Base-by-base conservation (phyloP, 1,140 invertebrate species). In the Carcinoscorpius rotundicauda region DNA sequence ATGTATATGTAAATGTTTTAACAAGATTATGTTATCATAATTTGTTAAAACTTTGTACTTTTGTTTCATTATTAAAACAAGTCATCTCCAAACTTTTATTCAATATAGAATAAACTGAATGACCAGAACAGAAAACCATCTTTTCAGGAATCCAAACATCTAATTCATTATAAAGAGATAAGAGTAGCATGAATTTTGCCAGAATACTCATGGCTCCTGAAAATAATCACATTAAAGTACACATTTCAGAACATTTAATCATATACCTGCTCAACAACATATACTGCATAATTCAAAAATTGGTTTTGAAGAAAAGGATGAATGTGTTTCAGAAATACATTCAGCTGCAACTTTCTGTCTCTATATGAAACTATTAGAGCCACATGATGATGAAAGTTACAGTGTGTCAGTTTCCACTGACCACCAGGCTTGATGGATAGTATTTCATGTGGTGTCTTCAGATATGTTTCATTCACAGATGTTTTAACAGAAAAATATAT, bases 351-450 rank as follows among this genome's bases (percentile, higher is more conserved):
- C 67, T 85, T 78, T 60, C 95, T 81, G 72, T 95, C 87, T 66
- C 94, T 80, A 74, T 93, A 97, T 4, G 92, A 91, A 53, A 97
- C 81, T 66, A 97, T 85, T 29, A 97, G 84, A 10, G 92, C 91
- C 5, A 92, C 86, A 74, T 86, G 85, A 71, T 87, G 87, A 29
- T 83, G 76, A 4, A 91, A 80, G 63, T 81, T 80, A 76, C 93
- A 96, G 48, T 85, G 75, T 9, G 78, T 75, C 3, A 91, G 92
- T 60, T 78, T 78, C 82, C 83, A 91, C 66, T 82, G 80, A 3
- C 90, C 90, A 5, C 92, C 93, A 58, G 62, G 62, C 52, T 53
- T 52, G 55, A 65, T 66, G 10, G 63, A 58, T 8, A 61, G 48
- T 52, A 55, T 67, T 56, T 58, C 53, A 57, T 58, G 57, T 61